phyloP scores from a whole-genome alignment of 2,797 vertebrate genomes.

The Neosilurus mollespiculum region DNA sequence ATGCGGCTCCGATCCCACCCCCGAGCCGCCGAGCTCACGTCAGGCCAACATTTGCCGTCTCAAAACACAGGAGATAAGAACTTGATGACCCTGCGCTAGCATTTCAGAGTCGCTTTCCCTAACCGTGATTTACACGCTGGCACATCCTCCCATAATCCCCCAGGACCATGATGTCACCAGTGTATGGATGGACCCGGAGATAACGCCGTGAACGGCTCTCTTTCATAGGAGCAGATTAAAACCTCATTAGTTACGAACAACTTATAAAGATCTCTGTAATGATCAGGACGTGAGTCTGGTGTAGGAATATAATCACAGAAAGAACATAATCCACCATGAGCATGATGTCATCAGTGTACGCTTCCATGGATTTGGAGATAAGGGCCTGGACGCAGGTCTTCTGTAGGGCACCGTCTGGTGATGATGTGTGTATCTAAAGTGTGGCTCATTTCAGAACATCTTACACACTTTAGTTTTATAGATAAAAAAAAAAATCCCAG shows the following conservation, averaged over 20 bases:
- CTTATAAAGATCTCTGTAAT: neutral
- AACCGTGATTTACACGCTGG: constrained; percentile 34
- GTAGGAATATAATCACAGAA: neutral
- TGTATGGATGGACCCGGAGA: constrained; percentile 21
- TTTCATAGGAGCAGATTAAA: constrained; percentile 16
- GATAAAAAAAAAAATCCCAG: too few species aligned
- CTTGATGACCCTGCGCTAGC: constrained; percentile 12
- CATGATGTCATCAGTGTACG: neutral
- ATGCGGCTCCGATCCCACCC: neutral
- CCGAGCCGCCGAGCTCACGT: neutral
- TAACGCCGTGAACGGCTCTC: neutral
- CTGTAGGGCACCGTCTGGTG: neutral
- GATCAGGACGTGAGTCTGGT: neutral
- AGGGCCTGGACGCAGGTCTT: neutral
- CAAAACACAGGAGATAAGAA: constrained; percentile 26
- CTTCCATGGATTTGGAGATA: neutral
- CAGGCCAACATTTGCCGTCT: constrained; percentile 10
- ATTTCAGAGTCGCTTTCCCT: neutral
- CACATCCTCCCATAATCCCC: constrained; percentile 39
- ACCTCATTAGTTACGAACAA: neutral
- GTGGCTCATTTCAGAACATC: neutral
- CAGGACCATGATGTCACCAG: constrained; percentile 36
- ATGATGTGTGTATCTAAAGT: neutral
- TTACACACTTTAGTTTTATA: neutral
- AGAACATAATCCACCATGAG: constrained; percentile 4